Evolutionary conservation across 64 coral and sea anemone genomes (phyloP), one percentile per base, ranked within the genome.

Genomic region (Montipora sp.): DNA sequence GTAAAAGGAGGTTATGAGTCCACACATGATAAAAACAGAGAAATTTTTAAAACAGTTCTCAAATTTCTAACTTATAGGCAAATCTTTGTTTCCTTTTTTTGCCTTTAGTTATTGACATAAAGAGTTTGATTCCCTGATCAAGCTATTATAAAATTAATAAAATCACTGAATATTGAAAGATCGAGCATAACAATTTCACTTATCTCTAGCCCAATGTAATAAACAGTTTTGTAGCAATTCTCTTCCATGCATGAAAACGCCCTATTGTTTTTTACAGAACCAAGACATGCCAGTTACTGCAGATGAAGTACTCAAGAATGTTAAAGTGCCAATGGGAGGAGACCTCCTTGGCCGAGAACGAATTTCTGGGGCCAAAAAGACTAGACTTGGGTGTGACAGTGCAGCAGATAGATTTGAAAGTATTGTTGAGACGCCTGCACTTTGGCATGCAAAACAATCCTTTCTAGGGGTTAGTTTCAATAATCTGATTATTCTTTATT

Each of bases 401-500:
- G 59, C 59, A 14, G 59, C 59, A 63, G 59, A 63, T 3, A 63
- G 59, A 63, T 63, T 63, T 63, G 59, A 63, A 63, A 63, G 5
- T 63, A 63, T 63, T 63, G 59, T 63, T 63, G 59, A 63, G 59
- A 63, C 14, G 14, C 59, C 14, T 12, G 59, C 59, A 63, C 59
- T 63, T 63, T 63, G 59, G 59, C 59, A 63, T 63, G 59, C 59
- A 63, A 63, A 63, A 16, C 59, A 63, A 63, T 63, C 59, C 59
- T 63, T 63, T 63, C 59, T 63, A 63, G 59, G 59, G 59, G 5
- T 63, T 63, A 63, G 59, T 63, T 16, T 74, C 12, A 22, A 74
- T 74, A 74, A 74, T 2, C n/a, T 74, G 71, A 74, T 74, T 74
- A 74, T 74, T 74, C n/a, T 74, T 74, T 74, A 74, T 21, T 74